Base-by-base conservation (phyloP, 2,888 invertebrate species). In the Punctoribates punctum region DNA sequence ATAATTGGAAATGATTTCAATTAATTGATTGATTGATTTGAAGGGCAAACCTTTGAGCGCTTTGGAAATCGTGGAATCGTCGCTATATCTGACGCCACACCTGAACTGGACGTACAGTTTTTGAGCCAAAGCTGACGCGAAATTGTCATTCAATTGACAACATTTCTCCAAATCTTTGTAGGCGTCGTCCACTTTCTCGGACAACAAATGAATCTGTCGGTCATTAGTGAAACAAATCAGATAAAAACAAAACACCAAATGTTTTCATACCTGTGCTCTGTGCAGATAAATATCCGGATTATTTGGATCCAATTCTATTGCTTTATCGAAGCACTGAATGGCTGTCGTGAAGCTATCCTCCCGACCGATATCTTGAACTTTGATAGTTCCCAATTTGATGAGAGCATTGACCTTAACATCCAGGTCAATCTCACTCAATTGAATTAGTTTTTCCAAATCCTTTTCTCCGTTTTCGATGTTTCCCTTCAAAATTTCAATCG, bases 261-360 rank as follows among this genome's bases (percentile, higher is more conserved):
- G 15, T 23, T 78, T 80, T 54, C 46, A 25, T 74, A 89, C 89
- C 85, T 89, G 88, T 73, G 95, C 96, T 79, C 95, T 87, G 82
- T 97, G 96, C 83, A 96, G 94, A 84, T 91, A 96, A 74, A 97
- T 89, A 83, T 97, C 97, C 27, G 91, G 88, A 83, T 92, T 93
- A 46, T 90, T 86, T 0, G 93, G 88, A 81, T 93, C 91, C 72
- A 94, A 83, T 81, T 88, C 86, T 60, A 90, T 89, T 46, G 96
- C 96, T 80, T 84, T 85, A 20, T 88, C 88, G 84, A 96, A 96
- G 83, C 93, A 93, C 75, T 87, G 88, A 80, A 94, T 86, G 80
- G 92, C 92, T 78, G 88, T 88, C 15, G 82, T 81, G 75, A 85
- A 80, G 29, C 83, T 83, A 51, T 83, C 89, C 48, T 89, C 86